Conservation (phyloP, 2,888 invertebrate genomes). For the Hemistola chrysoprasaria region DNA sequence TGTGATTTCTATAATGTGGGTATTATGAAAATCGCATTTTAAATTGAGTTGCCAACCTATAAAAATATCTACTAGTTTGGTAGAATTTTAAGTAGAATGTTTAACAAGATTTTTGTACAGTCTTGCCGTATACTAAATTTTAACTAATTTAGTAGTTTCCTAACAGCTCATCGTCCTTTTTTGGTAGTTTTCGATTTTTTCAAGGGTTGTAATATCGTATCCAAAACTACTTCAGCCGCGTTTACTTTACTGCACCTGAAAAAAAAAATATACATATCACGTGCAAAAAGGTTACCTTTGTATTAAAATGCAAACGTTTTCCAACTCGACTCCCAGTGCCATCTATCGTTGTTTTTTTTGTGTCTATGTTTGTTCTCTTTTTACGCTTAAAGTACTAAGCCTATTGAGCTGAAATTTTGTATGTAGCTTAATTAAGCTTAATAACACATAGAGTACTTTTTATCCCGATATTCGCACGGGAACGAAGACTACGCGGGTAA, state of each 20-base stretch:
- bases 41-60: slow-evolving; percentile 3
- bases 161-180: slow-evolving; percentile 36
- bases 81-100: slow-evolving; percentile 1
- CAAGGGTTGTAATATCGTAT: slow-evolving; percentile 55
- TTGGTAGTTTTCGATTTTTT: slow-evolving; percentile 41
- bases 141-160: slow-evolving; percentile 4
- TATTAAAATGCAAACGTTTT: too few species aligned
- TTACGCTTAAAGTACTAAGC: too few species aligned
- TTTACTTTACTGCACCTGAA: slow-evolving; percentile 66
- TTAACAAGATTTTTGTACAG: too few species aligned
- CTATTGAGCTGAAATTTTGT: too few species aligned
- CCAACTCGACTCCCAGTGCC: too few species aligned
- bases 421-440: too few species aligned
- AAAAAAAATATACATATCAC: slow-evolving; percentile 19
- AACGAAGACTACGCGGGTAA: too few species aligned
- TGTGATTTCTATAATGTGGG: slow-evolving; percentile 20
- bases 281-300: too few species aligned
- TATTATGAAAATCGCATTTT: slow-evolving; percentile 14
- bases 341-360: too few species aligned
- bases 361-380: too few species aligned
- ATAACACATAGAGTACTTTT: too few species aligned
- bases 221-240: slow-evolving; percentile 59
- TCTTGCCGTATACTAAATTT: neutral
- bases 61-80: slow-evolving; percentile 10
- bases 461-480: too few species aligned